A percentile compares a stretch with the other conserved stretches of the same genome.
Evolutionary conservation across 2,888 invertebrate genomes (phyloP).

Genomic region (Danaus chrysippus): DNA sequence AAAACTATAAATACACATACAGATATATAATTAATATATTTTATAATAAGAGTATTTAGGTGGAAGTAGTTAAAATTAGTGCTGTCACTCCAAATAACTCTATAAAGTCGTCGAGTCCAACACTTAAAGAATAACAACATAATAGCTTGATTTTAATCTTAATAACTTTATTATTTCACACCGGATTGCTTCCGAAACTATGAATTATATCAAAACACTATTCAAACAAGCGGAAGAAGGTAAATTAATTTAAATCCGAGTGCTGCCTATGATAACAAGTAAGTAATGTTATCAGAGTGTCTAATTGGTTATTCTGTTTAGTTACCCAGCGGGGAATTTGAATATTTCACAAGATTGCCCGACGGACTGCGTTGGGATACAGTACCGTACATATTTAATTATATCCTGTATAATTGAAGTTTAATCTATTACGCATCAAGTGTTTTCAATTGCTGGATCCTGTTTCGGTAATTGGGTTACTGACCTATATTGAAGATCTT

Average conservation of each 20-base stretch:
- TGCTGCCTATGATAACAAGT: slow-evolving; percentile 30
- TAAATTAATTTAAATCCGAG: slow-evolving; percentile 6
- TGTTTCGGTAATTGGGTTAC: slow-evolving; percentile 27
- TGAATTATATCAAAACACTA: slow-evolving; percentile 6
- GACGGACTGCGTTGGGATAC: slow-evolving; percentile 47
- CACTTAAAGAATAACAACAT: neutral
- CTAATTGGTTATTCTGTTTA: slow-evolving; percentile 65
- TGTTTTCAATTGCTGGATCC: slow-evolving; percentile 35
- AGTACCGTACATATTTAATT: slow-evolving; percentile 54
- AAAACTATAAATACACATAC: neutral
- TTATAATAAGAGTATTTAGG: neutral
- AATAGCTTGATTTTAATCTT: neutral
- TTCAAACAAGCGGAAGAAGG: slow-evolving; percentile 3
- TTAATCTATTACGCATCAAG: slow-evolving; percentile 30
- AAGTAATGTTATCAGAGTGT: slow-evolving; percentile 33
- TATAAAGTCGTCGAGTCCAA: no score
- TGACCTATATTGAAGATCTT: neutral
- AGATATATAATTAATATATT: neutral
- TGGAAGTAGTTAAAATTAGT: no score
- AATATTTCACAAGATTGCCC: slow-evolving; percentile 60
- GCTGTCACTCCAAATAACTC: no score
- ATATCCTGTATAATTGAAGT: slow-evolving; percentile 28
- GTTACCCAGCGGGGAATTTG: slow-evolving; percentile 50
- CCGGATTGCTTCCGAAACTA: neutral
- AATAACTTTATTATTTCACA: neutral